Base-by-base conservation (phyloP, 1,140 invertebrate genomes). In the Aethina tumida region DNA sequence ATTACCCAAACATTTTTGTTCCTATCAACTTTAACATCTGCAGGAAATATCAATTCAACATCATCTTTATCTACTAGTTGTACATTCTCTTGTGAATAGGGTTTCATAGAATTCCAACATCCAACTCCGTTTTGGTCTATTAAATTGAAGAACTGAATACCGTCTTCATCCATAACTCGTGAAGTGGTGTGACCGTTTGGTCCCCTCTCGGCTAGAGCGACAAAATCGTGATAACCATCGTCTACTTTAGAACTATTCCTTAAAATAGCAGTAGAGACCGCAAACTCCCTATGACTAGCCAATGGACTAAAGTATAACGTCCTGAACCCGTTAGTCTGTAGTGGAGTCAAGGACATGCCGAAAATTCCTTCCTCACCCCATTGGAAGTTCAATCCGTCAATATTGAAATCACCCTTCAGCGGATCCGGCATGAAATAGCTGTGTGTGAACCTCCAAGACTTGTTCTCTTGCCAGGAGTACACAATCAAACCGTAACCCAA, bases 321-420 rank as follows among this genome's bases (percentile, higher is more conserved):
- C 39, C 79, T 71, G 47, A 65, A 81, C 20, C 80, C 81, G 46
- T 81, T 75, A 10, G 59, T 41, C 1, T 72, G 66, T 6, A 72
- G 57, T 1, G 81, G 74, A 0, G 81, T 76, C 2, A 85, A 53
- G 0, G 76, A 72, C 60, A 87, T 79, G 1, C 83, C 83, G 43
- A 87, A 87, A 27, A 88, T 81, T 4, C 83, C 84, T 60, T 88
- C 84, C 28, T 76, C 73, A 24, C 38, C 45, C 84, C 83, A 87
- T 59, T 86, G 81, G 67, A 85, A 88, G 53, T 85, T 85, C 1
- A 86, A 56, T 2, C 81, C 81, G 4, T 71, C 78, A 24, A 84
- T 77, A 47, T 81, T 84, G 58, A 79, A 86, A 53, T 84, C 79
- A 4, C 83, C 82, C 12, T 70, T 64, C 2, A 86, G 53, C 0